Conservation (phyloP, 1,140 invertebrate genomes). For the honey bee (Apis mellifera) region DNA sequence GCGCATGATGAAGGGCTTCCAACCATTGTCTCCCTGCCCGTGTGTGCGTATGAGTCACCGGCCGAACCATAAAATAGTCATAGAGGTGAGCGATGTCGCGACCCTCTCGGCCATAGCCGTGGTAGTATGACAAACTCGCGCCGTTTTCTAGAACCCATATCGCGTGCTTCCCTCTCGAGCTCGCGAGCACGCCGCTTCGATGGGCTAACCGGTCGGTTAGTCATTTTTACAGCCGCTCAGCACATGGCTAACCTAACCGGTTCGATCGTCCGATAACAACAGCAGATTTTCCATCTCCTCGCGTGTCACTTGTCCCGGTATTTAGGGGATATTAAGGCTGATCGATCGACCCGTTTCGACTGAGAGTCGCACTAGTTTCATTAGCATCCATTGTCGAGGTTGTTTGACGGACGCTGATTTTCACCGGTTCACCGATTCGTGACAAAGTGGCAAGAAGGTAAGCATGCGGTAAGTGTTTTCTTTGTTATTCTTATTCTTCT, state of each 20-base stretch:
- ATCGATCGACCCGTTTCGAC: conserved; percentile 26
- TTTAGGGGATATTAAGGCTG: conserved; percentile 36
- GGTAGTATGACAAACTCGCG: conserved; percentile 57
- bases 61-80: conserved; percentile 74
- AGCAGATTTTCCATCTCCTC: background rate
- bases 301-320: conserved; percentile 19
- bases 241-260: background rate
- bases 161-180: background rate
- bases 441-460: background rate
- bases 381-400: conserved; percentile 36
- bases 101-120: conserved; percentile 49
- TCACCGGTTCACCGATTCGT: conserved; percentile 30
- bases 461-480: no score
- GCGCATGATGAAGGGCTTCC: conserved; percentile 73
- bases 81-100: conserved; percentile 69
- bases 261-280: background rate
- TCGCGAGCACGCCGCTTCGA: background rate
- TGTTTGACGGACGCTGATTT: background rate
- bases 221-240: background rate
- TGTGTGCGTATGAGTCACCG: conserved; percentile 66
- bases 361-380: conserved; percentile 22
- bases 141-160: conserved; percentile 33
- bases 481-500: background rate
- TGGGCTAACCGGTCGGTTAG: conserved; percentile 16
- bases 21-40: conserved; percentile 68